These are phyloP conservation scores for Nephila pilipes DNA, from an alignment of 1,140 invertebrate species.

Conservation along the genomic window DNA sequence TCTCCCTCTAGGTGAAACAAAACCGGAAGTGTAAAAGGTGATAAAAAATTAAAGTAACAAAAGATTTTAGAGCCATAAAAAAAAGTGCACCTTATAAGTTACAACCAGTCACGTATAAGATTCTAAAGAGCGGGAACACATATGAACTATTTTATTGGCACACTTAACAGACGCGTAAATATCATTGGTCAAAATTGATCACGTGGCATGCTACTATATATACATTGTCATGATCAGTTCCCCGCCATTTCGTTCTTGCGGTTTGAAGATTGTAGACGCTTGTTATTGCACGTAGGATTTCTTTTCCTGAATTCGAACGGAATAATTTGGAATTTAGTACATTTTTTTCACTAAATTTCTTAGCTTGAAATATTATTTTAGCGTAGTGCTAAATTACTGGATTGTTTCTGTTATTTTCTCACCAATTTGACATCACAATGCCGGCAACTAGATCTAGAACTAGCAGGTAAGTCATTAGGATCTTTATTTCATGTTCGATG, in stretches of 20 bases:
- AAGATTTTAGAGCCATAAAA: not conserved
- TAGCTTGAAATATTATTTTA: not conserved
- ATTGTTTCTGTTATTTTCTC: not conserved
- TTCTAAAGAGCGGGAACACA: conserved; percentile 65
- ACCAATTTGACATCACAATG: conserved; percentile 43
- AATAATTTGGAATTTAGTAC: not conserved
- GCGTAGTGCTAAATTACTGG: not conserved
- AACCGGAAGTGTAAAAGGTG: not conserved
- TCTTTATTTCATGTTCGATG: not conserved
- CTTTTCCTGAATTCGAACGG: not conserved
- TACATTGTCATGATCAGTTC: conserved; percentile 62
- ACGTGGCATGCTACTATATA: conserved; percentile 49
- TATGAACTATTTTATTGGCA: conserved; percentile 54
- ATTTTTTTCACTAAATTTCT: not conserved
- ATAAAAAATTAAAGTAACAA: not conserved
- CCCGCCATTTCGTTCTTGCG: conserved; percentile 62
- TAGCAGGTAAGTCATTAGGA: conserved; percentile 59
- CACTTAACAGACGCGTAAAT: not conserved
- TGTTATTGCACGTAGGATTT: not conserved
- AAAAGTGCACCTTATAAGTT: no score
- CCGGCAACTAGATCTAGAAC: conserved; percentile 71
- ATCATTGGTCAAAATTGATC: conserved; percentile 39
- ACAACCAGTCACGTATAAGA: conserved; percentile 6
- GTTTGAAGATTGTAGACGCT: not conserved
- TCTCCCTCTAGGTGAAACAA: not conserved